Evolutionary conservation across 2,113 vertebrate species (phyloP), one percentile per base, ranked within the genome.

Genomic region (Dasyornis broadbenti): DNA sequence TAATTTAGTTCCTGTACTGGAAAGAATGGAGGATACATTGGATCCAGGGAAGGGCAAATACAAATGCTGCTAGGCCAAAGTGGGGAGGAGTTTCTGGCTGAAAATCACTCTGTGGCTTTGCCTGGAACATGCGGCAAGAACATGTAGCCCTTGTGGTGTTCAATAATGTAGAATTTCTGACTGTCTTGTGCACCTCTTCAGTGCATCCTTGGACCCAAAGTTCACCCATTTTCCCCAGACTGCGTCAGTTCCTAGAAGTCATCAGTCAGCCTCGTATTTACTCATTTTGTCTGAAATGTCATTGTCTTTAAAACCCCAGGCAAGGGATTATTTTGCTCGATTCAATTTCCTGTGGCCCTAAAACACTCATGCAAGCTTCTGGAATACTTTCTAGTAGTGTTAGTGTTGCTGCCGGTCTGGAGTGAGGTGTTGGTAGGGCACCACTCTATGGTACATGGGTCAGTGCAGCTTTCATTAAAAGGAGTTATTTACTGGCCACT

Each of bases 1-100:
- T 57, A 28, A 40, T 92, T 90, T 54, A 3, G 1, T 56, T 73
- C 35, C 3, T 52, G 13, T 10, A 30, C 28, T 6, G 3, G 16
- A 69, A 73, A 68, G 27, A 89, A 19, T 8, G 81, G 44, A 59
- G 28, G 8, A 27, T 50, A 12, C 28, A 27, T 10, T 45, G 71
- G 44, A 59, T 52, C 10, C 20, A n/a, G 42, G 60, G 60, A 81
- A 90, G 35, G 30, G 27, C 37, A 50, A 5, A 30, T 49, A 7
- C 21, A 33, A 63, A 56, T 0, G 0, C 31, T 64, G 59, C 13
- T 27, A 47, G 50, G 30, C 17, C 13, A 24, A 8, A 2, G 5
- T 35, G 23, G 14, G 37, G 39, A 86, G 61, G 30, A 64, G 20
- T 49, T 94, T 79, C 39, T 54, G 11, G 8, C 14, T 59, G 22